Evolutionary conservation across 23 tunicate species (phyloP), one percentile per base, ranked within the genome.

Genomic region (Halocynthia aurantium): DNA sequence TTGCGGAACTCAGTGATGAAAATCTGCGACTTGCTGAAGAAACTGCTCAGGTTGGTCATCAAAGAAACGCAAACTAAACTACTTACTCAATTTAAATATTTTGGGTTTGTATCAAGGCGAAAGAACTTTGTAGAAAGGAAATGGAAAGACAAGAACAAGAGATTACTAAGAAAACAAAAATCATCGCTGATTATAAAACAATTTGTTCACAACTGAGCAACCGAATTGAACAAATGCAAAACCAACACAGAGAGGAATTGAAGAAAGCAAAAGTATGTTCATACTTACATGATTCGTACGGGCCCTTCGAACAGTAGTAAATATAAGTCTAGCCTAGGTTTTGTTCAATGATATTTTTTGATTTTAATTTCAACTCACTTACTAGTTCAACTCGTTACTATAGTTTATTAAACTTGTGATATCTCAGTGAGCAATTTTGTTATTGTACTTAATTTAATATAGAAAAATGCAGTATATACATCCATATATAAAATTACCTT

Each of bases 101-200:
- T 60, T 60, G 1, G 44, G 2, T 31, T 4, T 31, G 44, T 31
- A 31, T 69, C 52, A 55, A 91, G 90, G 97, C 81, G 6, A 91
- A 91, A 62, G 97, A 91, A 57, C 76, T 91, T 86, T 91, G 84
- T 69, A 84, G 97, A 18, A 70, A 77, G 18, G 97, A 91, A 64
- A 77, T 83, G 87, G 78, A 66, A 53, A 63, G 83, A 21, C 90
- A 85, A 62, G 90, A 85, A 8, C 75, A 67, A 22, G 97, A 85
- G 55, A 81, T 85, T 6, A 9, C 22, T 5, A 81, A 80, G 62
- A 91, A 91, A 72, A 17, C 72, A 8, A 84, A 76, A 63, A 91
- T 91, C 77, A 81, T 91, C 44, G 18, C 74, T 7, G 97, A 91
- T 57, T 91, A 91, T 70, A 91, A 91, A 55, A 81, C 81, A 13